A percentile compares a stretch with the other conserved stretches of the same genome.
Evolutionary conservation across 2,888 invertebrate genomes (phyloP).

Genomic region (Ypsolopha scabrella): DNA sequence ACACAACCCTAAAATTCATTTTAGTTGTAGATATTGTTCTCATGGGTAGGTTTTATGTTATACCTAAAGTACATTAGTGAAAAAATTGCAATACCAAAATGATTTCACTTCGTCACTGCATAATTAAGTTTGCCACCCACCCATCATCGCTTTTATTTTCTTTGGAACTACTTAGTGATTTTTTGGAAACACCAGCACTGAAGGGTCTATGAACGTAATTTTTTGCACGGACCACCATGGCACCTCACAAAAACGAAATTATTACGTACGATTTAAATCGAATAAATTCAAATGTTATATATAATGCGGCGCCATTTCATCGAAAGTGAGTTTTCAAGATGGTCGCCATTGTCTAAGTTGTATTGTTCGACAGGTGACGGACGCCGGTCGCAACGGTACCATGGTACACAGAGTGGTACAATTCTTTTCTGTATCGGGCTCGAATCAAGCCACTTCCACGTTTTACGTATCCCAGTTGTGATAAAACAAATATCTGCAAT

Average conservation of each 20-base stretch:
- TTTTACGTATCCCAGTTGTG: slow-evolving; percentile 74
- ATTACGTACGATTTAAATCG: no score
- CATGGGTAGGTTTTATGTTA: no score
- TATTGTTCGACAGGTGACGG: slow-evolving; percentile 73
- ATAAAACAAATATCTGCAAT: slow-evolving; percentile 38
- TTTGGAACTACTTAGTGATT: slow-evolving; percentile 23
- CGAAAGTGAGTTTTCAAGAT: slow-evolving; percentile 24
- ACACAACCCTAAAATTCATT: no score
- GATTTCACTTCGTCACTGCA: slow-evolving; percentile 26
- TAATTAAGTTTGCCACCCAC: slow-evolving; percentile 46
- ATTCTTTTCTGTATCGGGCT: slow-evolving; percentile 73
- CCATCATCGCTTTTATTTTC: slow-evolving; percentile 53
- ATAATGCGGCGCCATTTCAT: slow-evolving; percentile 18
- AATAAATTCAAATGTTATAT: no score
- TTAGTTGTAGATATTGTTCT: no score
- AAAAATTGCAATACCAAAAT: no score
- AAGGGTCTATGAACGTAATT: slow-evolving; percentile 16
- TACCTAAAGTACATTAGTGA: no score
- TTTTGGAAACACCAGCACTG: slow-evolving; percentile 39
- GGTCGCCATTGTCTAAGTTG: slow-evolving; percentile 55
- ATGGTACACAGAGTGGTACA: slow-evolving; percentile 71
- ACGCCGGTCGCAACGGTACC: slow-evolving; percentile 73
- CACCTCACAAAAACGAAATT: slow-evolving; percentile 6
- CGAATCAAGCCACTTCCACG: slow-evolving; percentile 72
- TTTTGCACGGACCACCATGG: slow-evolving; percentile 10